Evolutionary conservation across 2,797 vertebrate genomes (phyloP).

Genomic region (Galagoides demidoff): DNA sequence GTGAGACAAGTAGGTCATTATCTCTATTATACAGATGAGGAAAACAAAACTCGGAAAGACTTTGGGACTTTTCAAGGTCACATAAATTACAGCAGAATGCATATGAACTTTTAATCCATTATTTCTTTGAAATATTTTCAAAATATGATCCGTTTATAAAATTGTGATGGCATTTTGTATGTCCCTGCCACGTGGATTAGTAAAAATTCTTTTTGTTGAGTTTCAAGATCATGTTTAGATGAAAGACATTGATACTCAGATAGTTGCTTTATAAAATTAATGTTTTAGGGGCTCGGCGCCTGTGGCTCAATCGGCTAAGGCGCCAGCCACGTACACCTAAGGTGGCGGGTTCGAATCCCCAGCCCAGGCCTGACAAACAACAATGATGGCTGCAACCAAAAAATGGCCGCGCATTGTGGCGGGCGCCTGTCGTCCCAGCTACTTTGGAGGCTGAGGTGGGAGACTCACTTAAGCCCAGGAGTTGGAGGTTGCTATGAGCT

Average conservation of each 20-base stretch:
- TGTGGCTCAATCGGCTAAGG: too few species aligned
- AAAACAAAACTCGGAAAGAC: conserved; percentile 14
- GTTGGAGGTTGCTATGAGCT: too few species aligned
- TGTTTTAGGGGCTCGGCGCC: too few species aligned
- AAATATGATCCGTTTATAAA: neutral
- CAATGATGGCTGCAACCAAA: too few species aligned
- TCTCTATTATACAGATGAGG: conserved; percentile 26
- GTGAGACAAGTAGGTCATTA: neutral
- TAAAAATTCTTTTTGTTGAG: neutral
- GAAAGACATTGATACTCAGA: neutral
- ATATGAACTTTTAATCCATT: neutral
- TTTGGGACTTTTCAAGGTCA: neutral
- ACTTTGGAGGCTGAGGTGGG: too few species aligned
- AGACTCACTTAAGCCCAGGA: too few species aligned
- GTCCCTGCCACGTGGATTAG: neutral
- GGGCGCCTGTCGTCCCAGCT: too few species aligned
- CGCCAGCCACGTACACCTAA: too few species aligned
- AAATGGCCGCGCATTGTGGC: too few species aligned
- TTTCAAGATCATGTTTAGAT: neutral
- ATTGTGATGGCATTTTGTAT: neutral
- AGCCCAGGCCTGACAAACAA: too few species aligned
- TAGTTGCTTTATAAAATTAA: neutral
- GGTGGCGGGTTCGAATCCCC: too few species aligned
- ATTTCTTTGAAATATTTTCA: neutral
- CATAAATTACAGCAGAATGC: neutral